Evolutionary conservation across 2,797 vertebrate species (phyloP).

Genomic region (Cossypha niveicapilla): DNA sequence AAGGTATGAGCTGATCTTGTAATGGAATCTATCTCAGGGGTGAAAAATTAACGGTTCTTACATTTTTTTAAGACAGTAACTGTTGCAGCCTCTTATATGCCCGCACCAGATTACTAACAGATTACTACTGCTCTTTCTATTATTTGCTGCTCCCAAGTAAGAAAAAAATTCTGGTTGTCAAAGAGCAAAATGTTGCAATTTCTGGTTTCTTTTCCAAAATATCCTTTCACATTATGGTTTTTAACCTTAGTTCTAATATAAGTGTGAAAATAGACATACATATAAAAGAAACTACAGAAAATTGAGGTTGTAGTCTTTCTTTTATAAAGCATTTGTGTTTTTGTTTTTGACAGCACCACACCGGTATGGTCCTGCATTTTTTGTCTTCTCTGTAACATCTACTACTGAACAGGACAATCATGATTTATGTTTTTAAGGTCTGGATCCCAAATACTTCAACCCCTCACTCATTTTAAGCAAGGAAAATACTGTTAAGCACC

Average conservation of each 20-base stretch:
- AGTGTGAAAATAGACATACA: neutral
- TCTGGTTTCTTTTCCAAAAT: neutral
- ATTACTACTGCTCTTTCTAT: neutral
- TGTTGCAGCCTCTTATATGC: neutral
- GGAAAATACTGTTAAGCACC: neutral
- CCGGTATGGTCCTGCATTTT: neutral
- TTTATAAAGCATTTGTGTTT: neutral
- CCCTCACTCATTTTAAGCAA: neutral
- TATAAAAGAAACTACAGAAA: neutral
- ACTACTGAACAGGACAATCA: neutral
- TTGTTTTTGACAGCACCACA: neutral
- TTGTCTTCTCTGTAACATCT: neutral
- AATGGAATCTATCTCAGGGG: neutral
- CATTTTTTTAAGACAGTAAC: neutral
- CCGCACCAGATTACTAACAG: neutral
- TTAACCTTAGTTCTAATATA: neutral
- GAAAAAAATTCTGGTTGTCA: neutral
- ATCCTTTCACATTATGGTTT: neutral
- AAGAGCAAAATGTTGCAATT: neutral
- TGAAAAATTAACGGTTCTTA: neutral
- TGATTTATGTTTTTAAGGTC: neutral
- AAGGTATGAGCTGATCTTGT: neutral
- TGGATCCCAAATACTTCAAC: neutral
- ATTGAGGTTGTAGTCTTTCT: neutral
- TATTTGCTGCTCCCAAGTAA: neutral